Percentiles rank a stretch among this genome's conserved stretches.
These are phyloP conservation scores for Petrocephalus zakoni DNA, from an alignment of 2,113 vertebrate species.

Conservation along the genomic window DNA sequence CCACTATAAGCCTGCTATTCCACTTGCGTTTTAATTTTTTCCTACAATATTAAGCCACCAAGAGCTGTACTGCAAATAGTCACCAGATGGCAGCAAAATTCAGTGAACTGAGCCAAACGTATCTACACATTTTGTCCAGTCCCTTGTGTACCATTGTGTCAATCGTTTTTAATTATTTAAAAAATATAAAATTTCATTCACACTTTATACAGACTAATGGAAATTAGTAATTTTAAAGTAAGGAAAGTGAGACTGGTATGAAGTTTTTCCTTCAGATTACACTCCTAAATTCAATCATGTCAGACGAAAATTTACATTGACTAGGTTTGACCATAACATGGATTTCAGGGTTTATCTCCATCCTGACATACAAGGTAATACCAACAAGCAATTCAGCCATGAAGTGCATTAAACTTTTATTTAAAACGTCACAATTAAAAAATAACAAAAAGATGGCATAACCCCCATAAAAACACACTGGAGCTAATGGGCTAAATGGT, in stretches of 20 bases:
- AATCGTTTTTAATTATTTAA: neutral
- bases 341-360: too few species aligned
- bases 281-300: neutral
- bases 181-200: neutral
- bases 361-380: neutral
- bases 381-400: neutral
- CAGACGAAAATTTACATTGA: neutral
- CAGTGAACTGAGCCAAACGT: neutral
- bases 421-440: neutral
- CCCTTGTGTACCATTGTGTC: neutral
- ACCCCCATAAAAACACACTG: neutral
- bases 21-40: neutral
- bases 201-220: neutral
- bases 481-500: neutral
- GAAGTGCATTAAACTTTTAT: neutral
- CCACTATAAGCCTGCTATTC: neutral
- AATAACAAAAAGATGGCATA: constrained; percentile 26
- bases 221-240: neutral
- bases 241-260: neutral
- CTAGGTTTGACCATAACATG: neutral
- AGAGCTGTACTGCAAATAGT: neutral
- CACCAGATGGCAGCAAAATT: neutral
- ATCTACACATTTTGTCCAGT: neutral
- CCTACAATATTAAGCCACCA: neutral
- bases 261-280: neutral